Base-by-base conservation (phyloP, 2,888 invertebrate genomes). In the Cephus spinipes region DNA sequence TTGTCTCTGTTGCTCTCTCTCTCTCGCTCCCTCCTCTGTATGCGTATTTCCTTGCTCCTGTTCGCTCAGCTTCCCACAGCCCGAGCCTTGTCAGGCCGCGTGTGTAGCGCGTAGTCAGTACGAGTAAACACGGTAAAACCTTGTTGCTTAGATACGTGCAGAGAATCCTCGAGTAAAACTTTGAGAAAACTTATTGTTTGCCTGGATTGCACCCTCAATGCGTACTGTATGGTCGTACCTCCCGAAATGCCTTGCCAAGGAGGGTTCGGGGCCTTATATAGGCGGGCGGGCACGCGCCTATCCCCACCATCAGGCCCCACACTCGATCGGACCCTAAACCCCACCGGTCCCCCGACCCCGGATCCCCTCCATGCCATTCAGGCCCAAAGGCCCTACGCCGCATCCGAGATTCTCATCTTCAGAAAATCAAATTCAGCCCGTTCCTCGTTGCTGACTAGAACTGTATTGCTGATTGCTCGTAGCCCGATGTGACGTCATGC, bases 201-300 rank as follows among this genome's bases (percentile, higher is more conserved):
- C 55, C 23, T 55, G 55, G 23, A 23, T 55, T 55, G 6, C 55
- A 55, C 89, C 88, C 88, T 87, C 83, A 86, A 87, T 87, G 87
- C 86, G 85, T 81, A 83, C 87, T 85, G 87, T 83, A 86, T 88
- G 88, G 84, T 87, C 83, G 87, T 87, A 85, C 90, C 91, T 91
- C 89, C 91, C 92, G 92, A 91, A 92, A 92, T 92, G 91, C 88
- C 86, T 88, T 84, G 83, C 85, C 84, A 85, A 86, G 87, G 88
- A 89, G 89, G 90, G 89, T 88, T 86, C 88, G 87, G 89, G 90
- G 91, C 88, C 91, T 91, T 92, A 91, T 91, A 91, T 91, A 91
- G 89, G 83, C 86, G 81, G 83, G 92, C 93, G 93, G 93, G 93
- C 79, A 93, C 94, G 94, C 94, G 94, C 94, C 94, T 92, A 90